Evolutionary conservation across 2,797 vertebrate genomes (phyloP), one percentile per base, ranked within the genome.

Genomic region (Poeciliopsis infans): DNA sequence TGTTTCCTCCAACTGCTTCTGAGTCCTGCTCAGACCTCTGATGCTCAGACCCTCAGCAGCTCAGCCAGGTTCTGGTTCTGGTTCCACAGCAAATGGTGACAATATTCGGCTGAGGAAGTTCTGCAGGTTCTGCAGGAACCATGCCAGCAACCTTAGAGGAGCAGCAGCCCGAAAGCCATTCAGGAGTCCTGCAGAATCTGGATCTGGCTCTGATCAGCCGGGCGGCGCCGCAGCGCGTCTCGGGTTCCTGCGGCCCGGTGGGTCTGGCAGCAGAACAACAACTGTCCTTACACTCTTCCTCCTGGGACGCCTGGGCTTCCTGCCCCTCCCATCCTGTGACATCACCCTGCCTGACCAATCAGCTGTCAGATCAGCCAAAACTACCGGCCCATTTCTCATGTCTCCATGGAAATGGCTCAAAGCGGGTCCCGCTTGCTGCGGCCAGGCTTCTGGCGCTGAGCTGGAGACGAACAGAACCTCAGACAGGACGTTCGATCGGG

Each of bases 241-340:
- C 33, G 33, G 36, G 47, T 73, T 18, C 31, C 47, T 36, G 18
- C 25, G 66, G 72, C 70, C 36, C 75, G 69, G 81, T 66, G 85
- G 81, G 86, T 87, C 72, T 87, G 57, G n/a, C 59, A 81, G 85
- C 91, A 89, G 85, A 81, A 88, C 83, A 89, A 89, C 90, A 59
- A 75, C 72, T 51, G 43, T 46, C 81, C 83, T 39, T 76, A 76
- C 76, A 74, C 85, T 39, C 85, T 77, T 68, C 41, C 87, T 69
- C 80, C n/a, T 0, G 87, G 78, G 90, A 85, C 46, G 10, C 74
- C 33, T 36, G 28, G 49, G 57, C 81, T 89, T 91, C 91, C 89
- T 87, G 83, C 84, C 39, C 72, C 79, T 68, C 25, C 7, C 77
- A 82, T 3, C 66, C 41, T 79, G 80, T 89, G 87, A 89, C 87